Conservation (phyloP, 1,140 invertebrate species). For the Magallana gigas region DNA sequence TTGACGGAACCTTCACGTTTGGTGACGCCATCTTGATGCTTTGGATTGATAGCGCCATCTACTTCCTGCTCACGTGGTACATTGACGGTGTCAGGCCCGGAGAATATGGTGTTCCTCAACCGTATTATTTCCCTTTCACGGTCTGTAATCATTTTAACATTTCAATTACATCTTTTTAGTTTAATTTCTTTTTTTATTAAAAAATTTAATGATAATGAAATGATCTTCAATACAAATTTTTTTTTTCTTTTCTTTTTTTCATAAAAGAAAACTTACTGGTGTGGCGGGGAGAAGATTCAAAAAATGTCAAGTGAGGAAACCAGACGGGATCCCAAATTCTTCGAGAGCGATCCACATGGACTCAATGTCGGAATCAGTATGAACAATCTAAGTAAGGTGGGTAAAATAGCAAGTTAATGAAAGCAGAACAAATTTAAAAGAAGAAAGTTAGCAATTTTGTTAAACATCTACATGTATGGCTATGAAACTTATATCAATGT, state of each 20-base stretch:
- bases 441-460: no score
- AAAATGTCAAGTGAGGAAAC: neutral
- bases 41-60: constrained; percentile 80
- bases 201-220: neutral
- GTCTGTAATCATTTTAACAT: constrained; percentile 62
- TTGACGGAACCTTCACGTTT: constrained; percentile 76
- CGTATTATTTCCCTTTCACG: constrained; percentile 79
- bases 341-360: constrained; percentile 82
- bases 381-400: constrained; percentile 62
- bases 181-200: neutral
- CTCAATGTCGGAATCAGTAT: constrained; percentile 80
- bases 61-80: constrained; percentile 81
- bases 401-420: no score
- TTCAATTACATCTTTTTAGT: neutral
- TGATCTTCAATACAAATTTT: neutral
- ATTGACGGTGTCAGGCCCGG: constrained; percentile 83
- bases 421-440: no score
- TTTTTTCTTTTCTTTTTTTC: neutral
- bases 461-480: no score
- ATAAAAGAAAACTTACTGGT: constrained; percentile 80
- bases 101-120: constrained; percentile 80
- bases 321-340: constrained; percentile 65
- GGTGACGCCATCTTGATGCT: constrained; percentile 80
- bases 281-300: constrained; percentile 62
- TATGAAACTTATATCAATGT: no score